Evolutionary conservation across 2,888 invertebrate species (phyloP), one percentile per base, ranked within the genome.

Genomic region (Caenorhabditis zanzibari): DNA sequence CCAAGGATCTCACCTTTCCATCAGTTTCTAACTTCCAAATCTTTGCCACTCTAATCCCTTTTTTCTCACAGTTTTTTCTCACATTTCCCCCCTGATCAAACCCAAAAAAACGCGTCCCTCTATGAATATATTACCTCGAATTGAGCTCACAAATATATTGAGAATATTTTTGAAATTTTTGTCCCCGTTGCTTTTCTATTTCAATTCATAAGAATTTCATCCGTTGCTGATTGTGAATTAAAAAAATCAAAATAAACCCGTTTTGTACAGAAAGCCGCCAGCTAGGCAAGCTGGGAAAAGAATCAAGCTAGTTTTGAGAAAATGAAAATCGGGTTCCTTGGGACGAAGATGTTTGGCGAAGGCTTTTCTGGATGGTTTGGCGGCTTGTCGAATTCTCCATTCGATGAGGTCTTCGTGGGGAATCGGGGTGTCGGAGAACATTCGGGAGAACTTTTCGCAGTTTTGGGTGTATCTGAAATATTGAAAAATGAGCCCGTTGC

Each of bases 381-480:
- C 61, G 0, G 83, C 74, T 54, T 71, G 74, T 32, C 76, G 32
- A 14, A 84, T 58, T 22, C 84, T 49, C 80, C 80, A 84, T 56
- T 76, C 76, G 22, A 84, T 76, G 6, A 81, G 44, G 22, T 59
- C 38, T 22, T 84, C 76, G 28, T 76, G 54, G 2, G 75, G 47
- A 63, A 76, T 76, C 19, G 84, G 84, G 14, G 56, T 28, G 41
- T 84, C 82, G 24, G 74, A 68, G 44, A 85, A 79, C 82, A 82
- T 82, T 72, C 59, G 32, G 6, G 80, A 72, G 52, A 76, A 73
- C 61, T 85, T 85, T 66, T 76, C 56, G 38, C 82, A 82, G 56
- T 82, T 82, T 56, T 59, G 38, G 7, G 82, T 58, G 58, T 63
- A 84, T n/a, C 84, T 84, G 71, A 49, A 84, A 74, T n/a, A n/a